phyloP scores from a whole-genome alignment of 2,888 invertebrate species.

The Busseola fusca region DNA sequence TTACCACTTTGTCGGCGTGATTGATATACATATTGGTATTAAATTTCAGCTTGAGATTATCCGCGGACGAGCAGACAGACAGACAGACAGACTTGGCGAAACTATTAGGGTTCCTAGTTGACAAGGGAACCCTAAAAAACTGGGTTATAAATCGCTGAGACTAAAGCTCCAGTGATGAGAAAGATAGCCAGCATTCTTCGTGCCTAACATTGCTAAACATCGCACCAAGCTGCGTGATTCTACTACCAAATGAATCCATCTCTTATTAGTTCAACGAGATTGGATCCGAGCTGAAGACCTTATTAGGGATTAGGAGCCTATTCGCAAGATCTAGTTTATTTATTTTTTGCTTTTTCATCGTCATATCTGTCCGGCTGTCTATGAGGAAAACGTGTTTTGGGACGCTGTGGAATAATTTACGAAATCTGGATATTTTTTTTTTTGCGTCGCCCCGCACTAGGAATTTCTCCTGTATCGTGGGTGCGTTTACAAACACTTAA shows the following conservation, averaged over 20 bases:
- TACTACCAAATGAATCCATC: slow-evolving; percentile 38
- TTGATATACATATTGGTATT: too few relatives aligned
- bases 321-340: slow-evolving; percentile 46
- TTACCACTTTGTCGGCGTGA: too few relatives aligned
- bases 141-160: background rate
- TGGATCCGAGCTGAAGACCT: slow-evolving; percentile 48
- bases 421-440: too few relatives aligned
- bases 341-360: slow-evolving; percentile 33
- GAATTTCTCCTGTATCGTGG: too few relatives aligned
- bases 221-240: slow-evolving; percentile 23
- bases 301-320: slow-evolving; percentile 44
- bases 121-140: too few relatives aligned
- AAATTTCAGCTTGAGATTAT: too few relatives aligned
- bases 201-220: slow-evolving; percentile 16
- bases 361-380: slow-evolving; percentile 20
- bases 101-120: too few relatives aligned
- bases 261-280: slow-evolving; percentile 38
- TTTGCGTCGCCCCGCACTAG: too few relatives aligned
- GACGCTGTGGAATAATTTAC: slow-evolving; percentile 12
- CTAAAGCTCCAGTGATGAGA: slow-evolving; percentile 4
- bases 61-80: too few relatives aligned
- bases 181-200: slow-evolving; percentile 8
- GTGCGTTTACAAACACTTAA: slow-evolving; percentile 19
- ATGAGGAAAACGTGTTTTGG: slow-evolving; percentile 32
- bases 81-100: too few relatives aligned